phyloP scores from a whole-genome alignment of 1,140 invertebrate species.

The Drosophila sproati region DNA sequence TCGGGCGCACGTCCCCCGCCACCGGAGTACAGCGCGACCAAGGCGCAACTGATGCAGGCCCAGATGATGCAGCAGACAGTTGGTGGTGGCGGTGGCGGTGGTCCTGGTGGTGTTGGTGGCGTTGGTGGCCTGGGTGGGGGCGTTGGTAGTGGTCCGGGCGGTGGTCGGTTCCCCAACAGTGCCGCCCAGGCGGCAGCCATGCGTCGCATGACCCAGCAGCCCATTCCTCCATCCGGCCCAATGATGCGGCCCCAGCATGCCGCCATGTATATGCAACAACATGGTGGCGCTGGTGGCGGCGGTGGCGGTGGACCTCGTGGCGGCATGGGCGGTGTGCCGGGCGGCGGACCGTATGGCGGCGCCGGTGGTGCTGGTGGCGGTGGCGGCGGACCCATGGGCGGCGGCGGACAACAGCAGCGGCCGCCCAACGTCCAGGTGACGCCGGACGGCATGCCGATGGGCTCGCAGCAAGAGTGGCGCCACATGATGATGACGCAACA shows the following conservation, averaged over 20 bases:
- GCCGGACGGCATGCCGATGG: conserved; percentile 86
- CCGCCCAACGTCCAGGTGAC: conserved; percentile 86
- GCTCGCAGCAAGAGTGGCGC: conserved; percentile 89
- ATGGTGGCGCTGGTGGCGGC: conserved; percentile 74
- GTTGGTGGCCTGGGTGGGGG: conserved; percentile 80
- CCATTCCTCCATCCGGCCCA: conserved; percentile 89
- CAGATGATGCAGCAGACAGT: conserved; percentile 84
- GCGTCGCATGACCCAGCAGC: conserved; percentile 88
- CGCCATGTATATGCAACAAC: conserved; percentile 85
- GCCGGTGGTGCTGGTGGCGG: conserved; percentile 70
- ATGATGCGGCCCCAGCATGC: conserved; percentile 89
- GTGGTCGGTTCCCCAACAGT: conserved; percentile 79
- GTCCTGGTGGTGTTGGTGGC: conserved; percentile 41
- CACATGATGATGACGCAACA: conserved; percentile 89
- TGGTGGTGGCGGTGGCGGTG: conserved; percentile 81
- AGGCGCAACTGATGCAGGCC: conserved; percentile 87
- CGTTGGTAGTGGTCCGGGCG: conserved; percentile 81
- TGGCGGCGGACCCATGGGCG: conserved; percentile 47
- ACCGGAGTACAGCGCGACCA: conserved; percentile 90
- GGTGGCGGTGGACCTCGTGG: conserved; percentile 66
- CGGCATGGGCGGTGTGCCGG: conserved; percentile 85
- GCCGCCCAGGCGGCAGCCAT: conserved; percentile 86
- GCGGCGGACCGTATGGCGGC: conserved; percentile 79
- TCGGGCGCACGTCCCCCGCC: conserved; percentile 88
- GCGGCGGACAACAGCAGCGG: conserved; percentile 83